Evolutionary conservation across 2,797 vertebrate species (phyloP).

Genomic region (Anas bahamensis): DNA sequence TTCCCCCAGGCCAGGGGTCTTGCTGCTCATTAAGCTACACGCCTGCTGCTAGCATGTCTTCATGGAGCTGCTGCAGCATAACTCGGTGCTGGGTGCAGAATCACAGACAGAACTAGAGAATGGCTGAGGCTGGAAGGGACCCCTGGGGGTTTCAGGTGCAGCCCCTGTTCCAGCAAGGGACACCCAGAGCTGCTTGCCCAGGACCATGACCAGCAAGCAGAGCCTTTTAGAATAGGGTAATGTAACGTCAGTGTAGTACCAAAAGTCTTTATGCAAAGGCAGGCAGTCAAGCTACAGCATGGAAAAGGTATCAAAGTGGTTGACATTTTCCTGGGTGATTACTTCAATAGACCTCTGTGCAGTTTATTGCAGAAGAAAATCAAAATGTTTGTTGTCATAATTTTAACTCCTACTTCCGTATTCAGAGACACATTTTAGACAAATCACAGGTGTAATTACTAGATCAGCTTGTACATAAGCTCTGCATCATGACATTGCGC

Average conservation of each 20-base stretch:
- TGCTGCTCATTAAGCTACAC: background rate
- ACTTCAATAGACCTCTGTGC: background rate
- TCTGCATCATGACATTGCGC: background rate
- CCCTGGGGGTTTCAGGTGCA: no score
- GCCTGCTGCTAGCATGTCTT: fast-evolving
- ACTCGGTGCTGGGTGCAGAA: background rate
- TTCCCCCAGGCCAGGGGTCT: no score
- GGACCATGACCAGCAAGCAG: background rate
- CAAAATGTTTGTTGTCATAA: background rate
- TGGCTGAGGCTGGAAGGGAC: no score
- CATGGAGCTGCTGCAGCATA: background rate
- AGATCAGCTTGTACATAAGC: background rate
- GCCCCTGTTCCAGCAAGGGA: no score
- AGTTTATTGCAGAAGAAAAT: background rate
- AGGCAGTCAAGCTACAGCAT: background rate
- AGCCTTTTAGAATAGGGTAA: background rate
- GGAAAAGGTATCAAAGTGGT: background rate
- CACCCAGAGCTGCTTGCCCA: no score
- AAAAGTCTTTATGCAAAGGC: background rate
- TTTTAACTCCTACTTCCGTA: background rate
- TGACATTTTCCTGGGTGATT: background rate
- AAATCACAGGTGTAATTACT: background rate
- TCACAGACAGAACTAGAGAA: no score
- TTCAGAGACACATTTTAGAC: background rate
- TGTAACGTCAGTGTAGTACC: no score